A percentile compares a stretch with the other conserved stretches of the same genome.
phyloP scores from a whole-genome alignment of 2,113 vertebrate species.

The Poicephalus gulielmi region DNA sequence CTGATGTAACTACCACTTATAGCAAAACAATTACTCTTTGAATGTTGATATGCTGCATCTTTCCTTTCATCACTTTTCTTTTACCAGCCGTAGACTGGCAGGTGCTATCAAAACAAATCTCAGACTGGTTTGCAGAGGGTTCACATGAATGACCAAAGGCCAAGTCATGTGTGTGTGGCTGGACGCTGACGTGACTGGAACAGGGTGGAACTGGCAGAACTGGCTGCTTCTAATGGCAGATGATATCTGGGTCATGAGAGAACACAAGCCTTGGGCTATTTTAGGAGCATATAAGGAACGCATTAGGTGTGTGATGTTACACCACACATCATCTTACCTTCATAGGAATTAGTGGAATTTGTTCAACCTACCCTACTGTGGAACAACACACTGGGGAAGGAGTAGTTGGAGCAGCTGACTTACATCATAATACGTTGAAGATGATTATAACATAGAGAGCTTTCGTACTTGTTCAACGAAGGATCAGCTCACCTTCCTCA shows the following conservation, averaged over 20 bases:
- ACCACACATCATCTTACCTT: background rate
- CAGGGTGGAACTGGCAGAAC: constrained; percentile 9
- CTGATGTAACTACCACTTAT: background rate
- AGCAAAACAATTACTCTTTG: background rate
- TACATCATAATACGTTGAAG: rapidly evolving
- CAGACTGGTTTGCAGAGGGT: background rate
- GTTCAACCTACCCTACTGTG: background rate
- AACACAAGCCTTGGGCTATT: constrained; percentile 18
- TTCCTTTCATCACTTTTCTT: background rate
- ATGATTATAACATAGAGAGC: background rate
- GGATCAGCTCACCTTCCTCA: background rate
- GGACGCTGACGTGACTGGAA: background rate
- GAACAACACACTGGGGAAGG: background rate
- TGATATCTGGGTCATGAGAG: background rate
- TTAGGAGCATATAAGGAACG: background rate
- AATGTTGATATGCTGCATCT: background rate
- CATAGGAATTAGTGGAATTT: background rate
- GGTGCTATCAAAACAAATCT: background rate
- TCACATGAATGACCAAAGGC: background rate
- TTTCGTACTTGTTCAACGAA: background rate
- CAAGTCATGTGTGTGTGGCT: background rate
- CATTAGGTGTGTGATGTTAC: background rate
- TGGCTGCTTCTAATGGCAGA: background rate
- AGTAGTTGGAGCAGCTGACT: background rate
- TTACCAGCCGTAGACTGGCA: background rate